Evolutionary conservation across 1,140 invertebrate species (phyloP), one percentile per base, ranked within the genome.

Genomic region (Brachionus paranguensis): DNA sequence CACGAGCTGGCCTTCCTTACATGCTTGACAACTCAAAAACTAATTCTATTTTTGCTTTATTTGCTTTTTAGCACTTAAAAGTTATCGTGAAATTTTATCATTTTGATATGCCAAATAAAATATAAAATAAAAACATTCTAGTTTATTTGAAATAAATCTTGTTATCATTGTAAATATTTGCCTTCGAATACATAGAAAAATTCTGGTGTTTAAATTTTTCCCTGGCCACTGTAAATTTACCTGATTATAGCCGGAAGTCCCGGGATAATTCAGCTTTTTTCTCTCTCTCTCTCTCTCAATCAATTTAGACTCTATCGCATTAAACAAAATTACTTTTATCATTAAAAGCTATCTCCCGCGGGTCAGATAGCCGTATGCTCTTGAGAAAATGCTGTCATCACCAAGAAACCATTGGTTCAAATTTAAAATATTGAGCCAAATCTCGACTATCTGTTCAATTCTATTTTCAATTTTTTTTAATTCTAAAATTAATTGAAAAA

Each of bases 81-180:
- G 68, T 72, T 72, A 72, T 72, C 68, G 12, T 72, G 68, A 72
- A 72, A 72, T 72, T 43, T 72, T 72, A 72, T 72, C 68, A 72
- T 72, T 72, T 68, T 68, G 5, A 60, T 60, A 60, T 24, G 20
- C 20, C 53, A 60, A 60, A 60, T 60, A 60, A 60, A 60, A 60
- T 20, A 47, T 12, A 60, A 60, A 55, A 55, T 55, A 55, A 60
- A 60, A 60, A 60, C 53, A 60, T 60, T 68, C 43, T 72, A 17
- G 68, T 17, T 72, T 41, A 43, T 68, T 68, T 41, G 33, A 68
- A 68, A 68, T 68, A 33, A 68, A 68, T 68, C 65, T 68, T 68
- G 33, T 41, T 68, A 68, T 68, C 27, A 68, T 68, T 68, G 65
- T 68, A 68, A 68, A 68, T 68, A 68, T 68, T 68, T 68, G 65